These are phyloP conservation scores for Drosophila fulvimacula DNA, from an alignment of 2,888 invertebrate species.

Conservation along the genomic window DNA sequence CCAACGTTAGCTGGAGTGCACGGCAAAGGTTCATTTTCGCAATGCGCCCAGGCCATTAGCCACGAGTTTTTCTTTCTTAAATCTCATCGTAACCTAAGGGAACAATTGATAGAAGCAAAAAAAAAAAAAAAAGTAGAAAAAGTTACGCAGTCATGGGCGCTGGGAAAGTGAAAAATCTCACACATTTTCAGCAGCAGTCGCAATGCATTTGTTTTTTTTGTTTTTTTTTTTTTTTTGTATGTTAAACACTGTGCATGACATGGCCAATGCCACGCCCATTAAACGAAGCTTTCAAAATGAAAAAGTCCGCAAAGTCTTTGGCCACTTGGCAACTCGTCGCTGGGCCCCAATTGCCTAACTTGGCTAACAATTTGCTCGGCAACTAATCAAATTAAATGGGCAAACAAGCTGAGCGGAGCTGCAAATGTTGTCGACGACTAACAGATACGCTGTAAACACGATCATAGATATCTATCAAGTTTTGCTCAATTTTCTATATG, in stretches of 20 bases:
- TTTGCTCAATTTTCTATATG: not conserved
- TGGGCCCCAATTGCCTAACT: slow-evolving; percentile 17
- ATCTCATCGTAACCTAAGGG: slow-evolving; percentile 23
- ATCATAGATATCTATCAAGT: not conserved
- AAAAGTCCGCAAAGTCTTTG: not conserved
- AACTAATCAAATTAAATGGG: slow-evolving; percentile 34
- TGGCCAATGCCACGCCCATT: slow-evolving; percentile 27
- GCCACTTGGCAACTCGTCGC: not conserved
- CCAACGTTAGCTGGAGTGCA: not conserved
- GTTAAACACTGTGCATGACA: slow-evolving; percentile 30
- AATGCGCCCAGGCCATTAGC: slow-evolving; percentile 44
- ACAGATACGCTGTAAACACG: slow-evolving; percentile 4
- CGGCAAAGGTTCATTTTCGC: not conserved
- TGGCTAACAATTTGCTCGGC: slow-evolving; percentile 30
- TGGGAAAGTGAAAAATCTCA: slow-evolving; percentile 62
- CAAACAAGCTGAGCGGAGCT: slow-evolving; percentile 6
- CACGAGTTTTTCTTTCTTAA: slow-evolving; percentile 19
- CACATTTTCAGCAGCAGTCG: slow-evolving; percentile 38
- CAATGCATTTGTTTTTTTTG: slow-evolving; percentile 30
- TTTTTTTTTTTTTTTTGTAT: slow-evolving; percentile 14
- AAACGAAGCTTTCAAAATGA: not conserved
- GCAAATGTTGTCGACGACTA: not conserved
- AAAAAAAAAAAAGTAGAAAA: slow-evolving; percentile 7
- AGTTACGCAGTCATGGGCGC: slow-evolving; percentile 44
- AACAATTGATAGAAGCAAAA: slow-evolving; percentile 37